Conservation (phyloP, 2,888 invertebrate genomes). For the Lasioglossum zephyrum region DNA sequence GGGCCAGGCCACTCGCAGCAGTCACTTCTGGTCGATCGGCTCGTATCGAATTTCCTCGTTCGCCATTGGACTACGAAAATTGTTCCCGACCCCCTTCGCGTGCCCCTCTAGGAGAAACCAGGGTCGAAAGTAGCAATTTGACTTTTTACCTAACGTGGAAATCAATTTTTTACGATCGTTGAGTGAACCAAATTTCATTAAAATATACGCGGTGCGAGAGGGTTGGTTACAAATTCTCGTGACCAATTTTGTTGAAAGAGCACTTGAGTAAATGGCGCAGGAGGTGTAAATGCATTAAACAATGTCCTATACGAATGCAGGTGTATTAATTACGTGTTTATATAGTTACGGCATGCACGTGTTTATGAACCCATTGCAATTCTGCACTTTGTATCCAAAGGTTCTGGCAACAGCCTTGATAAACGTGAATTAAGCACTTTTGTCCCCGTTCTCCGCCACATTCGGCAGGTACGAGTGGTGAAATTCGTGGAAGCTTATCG, state of each 20-base stretch:
- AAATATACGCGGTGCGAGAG: no score
- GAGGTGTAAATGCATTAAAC: not conserved
- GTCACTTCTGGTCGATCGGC: constrained; percentile 56
- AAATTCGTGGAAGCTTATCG: not conserved
- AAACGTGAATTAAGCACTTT: not conserved
- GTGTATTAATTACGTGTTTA: not conserved
- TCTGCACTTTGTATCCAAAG: not conserved
- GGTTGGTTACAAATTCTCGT: no score
- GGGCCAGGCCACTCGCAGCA: constrained; percentile 38
- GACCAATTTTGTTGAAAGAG: no score
- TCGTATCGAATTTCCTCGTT: constrained; percentile 53
- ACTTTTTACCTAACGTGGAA: no score
- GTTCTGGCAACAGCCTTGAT: not conserved
- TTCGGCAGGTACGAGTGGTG: not conserved
- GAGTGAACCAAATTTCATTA: no score
- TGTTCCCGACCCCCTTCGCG: not conserved
- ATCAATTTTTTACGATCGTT: no score
- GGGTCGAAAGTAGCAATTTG: not conserved
- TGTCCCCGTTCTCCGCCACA: not conserved
- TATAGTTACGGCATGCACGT: not conserved
- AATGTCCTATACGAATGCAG: not conserved
- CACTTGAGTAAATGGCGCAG: no score
- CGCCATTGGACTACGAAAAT: not conserved
- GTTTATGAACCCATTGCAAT: not conserved
- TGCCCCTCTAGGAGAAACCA: not conserved